phyloP scores from a whole-genome alignment of 1,140 invertebrate genomes.

The Drosophila chauvacae region DNA sequence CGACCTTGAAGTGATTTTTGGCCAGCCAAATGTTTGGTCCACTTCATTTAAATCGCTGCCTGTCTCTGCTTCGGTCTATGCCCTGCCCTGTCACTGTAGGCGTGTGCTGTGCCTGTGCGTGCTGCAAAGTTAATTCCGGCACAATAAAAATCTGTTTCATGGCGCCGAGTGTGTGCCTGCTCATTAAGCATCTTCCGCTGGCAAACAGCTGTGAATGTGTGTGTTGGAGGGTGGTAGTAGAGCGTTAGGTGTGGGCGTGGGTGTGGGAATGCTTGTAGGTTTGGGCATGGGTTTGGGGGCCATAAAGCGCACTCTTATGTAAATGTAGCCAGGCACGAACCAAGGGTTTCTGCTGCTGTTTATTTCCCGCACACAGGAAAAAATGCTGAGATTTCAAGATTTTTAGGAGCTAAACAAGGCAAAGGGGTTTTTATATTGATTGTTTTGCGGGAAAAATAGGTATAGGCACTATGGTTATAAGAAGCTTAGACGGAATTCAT shows the following conservation, averaged over 20 bases:
- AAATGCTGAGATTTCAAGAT: neutral
- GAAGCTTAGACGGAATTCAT: neutral
- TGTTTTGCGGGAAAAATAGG: neutral
- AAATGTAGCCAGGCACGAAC: constrained; percentile 65
- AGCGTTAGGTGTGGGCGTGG: constrained; percentile 14
- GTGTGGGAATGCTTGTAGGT: constrained; percentile 10
- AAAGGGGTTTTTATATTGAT: neutral
- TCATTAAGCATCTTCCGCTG: constrained; percentile 73
- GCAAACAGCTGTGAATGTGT: constrained; percentile 50
- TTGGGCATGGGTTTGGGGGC: constrained; percentile 3
- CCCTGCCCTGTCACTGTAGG: neutral
- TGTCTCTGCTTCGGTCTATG: constrained; percentile 6
- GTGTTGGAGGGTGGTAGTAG: constrained; percentile 7
- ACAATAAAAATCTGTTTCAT: constrained; percentile 78
- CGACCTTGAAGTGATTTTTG: constrained; percentile 51
- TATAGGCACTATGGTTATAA: too few relatives aligned
- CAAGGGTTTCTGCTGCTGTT: constrained; percentile 39
- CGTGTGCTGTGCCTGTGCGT: constrained; percentile 17
- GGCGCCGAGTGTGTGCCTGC: constrained; percentile 57
- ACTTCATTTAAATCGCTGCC: constrained; percentile 56
- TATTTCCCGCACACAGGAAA: constrained; percentile 21
- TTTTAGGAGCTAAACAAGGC: neutral
- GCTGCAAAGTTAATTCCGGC: constrained; percentile 63
- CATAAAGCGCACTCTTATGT: constrained; percentile 75
- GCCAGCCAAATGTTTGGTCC: constrained; percentile 40